These are phyloP conservation scores for Pyrgus malvae DNA, from an alignment of 2,888 invertebrate species.

Conservation along the genomic window DNA sequence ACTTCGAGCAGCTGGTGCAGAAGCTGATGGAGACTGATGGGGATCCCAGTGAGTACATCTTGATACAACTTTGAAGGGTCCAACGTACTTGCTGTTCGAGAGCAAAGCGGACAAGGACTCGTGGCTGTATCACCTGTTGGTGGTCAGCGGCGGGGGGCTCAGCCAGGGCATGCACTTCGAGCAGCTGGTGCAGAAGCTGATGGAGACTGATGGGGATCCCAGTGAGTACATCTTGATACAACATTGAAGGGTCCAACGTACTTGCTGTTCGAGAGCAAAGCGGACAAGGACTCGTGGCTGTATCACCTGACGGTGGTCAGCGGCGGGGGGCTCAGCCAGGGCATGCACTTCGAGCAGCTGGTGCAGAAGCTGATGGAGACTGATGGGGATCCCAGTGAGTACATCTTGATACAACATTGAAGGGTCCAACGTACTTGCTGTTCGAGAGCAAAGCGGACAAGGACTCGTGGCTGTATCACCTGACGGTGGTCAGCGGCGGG, in stretches of 20 bases:
- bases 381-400: constrained; percentile 94
- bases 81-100: constrained; percentile 95
- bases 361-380: constrained; percentile 98
- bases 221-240: constrained; percentile 80
- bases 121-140: constrained; percentile 92
- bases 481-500: constrained; percentile 96
- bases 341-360: constrained; percentile 97
- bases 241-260: constrained; percentile 96
- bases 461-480: constrained; percentile 92
- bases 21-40: constrained; percentile 98
- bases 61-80: constrained; percentile 88
- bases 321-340: constrained; percentile 94
- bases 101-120: constrained; percentile 97
- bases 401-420: constrained; percentile 42
- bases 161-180: constrained; percentile 98
- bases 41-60: constrained; percentile 87
- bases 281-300: constrained; percentile 95
- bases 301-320: constrained; percentile 95
- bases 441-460: constrained; percentile 96
- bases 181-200: constrained; percentile 96
- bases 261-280: constrained; percentile 94
- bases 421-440: constrained; percentile 96
- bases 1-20: constrained; percentile 97
- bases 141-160: constrained; percentile 95
- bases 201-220: constrained; percentile 97